Conservation (phyloP, 2,888 invertebrate genomes). For the Caenorhabditis sp. region DNA sequence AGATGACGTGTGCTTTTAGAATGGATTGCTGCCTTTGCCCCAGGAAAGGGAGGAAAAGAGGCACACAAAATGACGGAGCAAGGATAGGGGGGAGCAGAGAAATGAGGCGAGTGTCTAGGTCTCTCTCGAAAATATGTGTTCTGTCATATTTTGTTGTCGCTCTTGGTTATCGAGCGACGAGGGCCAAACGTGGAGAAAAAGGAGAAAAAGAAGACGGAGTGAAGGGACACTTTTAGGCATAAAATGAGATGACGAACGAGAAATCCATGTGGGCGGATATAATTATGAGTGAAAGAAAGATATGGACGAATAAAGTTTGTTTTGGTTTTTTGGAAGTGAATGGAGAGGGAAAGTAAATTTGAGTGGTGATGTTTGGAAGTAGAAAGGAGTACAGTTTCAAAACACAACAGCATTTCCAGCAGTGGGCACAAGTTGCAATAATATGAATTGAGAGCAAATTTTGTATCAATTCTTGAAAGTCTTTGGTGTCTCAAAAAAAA, state of each 20-base stretch:
- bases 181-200: conserved; percentile 12
- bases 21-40: conserved; percentile 14
- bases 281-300: conserved; percentile 10
- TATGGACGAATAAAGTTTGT: background rate
- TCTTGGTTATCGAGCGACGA: conserved; percentile 43
- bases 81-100: conserved; percentile 30
- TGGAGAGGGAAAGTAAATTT: background rate
- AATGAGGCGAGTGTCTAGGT: background rate
- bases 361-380: background rate
- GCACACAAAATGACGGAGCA: conserved; percentile 20
- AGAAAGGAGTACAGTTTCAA: too few species aligned
- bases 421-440: too few species aligned
- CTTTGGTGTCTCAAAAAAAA: too few species aligned
- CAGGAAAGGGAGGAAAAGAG: conserved; percentile 6
- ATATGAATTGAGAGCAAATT: too few species aligned
- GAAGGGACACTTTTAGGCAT: conserved; percentile 24
- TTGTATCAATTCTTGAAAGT: too few species aligned
- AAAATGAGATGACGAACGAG: conserved; percentile 26
- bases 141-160: background rate
- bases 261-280: conserved; percentile 31
- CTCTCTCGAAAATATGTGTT: background rate
- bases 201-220: background rate
- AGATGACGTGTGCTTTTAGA: conserved; percentile 49
- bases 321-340: background rate
- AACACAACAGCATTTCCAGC: too few species aligned